These are phyloP conservation scores for Exephanes ischioxanthus DNA, from an alignment of 2,888 invertebrate species.

Conservation along the genomic window DNA sequence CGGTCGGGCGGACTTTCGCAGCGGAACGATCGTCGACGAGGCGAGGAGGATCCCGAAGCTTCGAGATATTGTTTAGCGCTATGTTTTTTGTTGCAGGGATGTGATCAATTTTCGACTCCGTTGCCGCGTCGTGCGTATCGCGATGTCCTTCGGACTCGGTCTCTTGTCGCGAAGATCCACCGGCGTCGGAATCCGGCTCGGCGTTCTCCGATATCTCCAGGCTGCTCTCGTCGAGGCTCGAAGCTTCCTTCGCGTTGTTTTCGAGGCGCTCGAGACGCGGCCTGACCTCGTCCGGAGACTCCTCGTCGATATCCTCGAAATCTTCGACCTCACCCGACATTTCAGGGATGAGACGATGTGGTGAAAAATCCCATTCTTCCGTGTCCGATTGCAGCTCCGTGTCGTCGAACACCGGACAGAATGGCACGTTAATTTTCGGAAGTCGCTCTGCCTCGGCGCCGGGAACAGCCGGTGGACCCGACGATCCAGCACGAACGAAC, in stretches of 20 bases:
- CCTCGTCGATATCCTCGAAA: neutral
- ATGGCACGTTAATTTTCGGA: neutral
- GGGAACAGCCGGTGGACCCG: neutral
- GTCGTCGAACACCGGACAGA: constrained; percentile 69
- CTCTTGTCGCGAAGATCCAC: neutral
- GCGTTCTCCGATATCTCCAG: constrained; percentile 48
- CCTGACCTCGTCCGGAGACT: neutral
- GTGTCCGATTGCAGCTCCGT: constrained; percentile 53
- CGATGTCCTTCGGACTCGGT: constrained; percentile 10
- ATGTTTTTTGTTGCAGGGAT: neutral
- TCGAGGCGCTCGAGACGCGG: neutral
- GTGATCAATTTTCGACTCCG: neutral
- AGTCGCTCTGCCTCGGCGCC: neutral
- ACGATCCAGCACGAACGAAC: neutral
- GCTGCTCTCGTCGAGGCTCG: constrained; percentile 32
- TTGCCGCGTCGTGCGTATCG: neutral
- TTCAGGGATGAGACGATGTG: neutral
- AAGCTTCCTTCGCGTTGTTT: neutral
- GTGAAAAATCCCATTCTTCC: constrained; percentile 65
- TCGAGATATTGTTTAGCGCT: neutral
- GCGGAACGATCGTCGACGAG: neutral
- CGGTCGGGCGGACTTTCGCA: neutral
- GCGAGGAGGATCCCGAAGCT: neutral
- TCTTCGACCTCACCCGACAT: neutral
- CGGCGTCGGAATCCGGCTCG: constrained; percentile 1